Evolutionary conservation across 2,888 invertebrate species (phyloP).

Genomic region (Cantharis rufa): DNA sequence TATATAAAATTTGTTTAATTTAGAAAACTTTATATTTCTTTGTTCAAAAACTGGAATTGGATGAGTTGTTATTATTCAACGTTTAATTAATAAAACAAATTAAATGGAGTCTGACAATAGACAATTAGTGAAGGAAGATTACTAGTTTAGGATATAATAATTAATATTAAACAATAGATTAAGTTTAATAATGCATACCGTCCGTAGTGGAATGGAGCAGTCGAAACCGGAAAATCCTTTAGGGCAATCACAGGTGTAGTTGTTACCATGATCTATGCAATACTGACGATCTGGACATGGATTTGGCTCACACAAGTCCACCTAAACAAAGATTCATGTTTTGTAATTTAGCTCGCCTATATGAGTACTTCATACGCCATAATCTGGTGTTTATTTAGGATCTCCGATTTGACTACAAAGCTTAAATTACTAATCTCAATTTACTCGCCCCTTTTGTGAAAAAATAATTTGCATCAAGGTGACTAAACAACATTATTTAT

Average conservation of each 20-base stretch:
- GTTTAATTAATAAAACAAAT: not conserved
- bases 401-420: slow-evolving; percentile 20
- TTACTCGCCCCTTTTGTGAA: not conserved
- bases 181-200: slow-evolving; percentile 58
- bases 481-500: not conserved
- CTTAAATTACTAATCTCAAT: slow-evolving; percentile 1
- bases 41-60: not conserved
- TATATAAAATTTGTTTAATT: too few relatives aligned
- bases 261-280: slow-evolving; percentile 76
- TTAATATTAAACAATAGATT: not conserved
- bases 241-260: slow-evolving; percentile 75
- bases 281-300: slow-evolving; percentile 69
- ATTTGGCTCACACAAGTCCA: slow-evolving; percentile 71
- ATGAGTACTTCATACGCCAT: slow-evolving; percentile 21
- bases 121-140: not conserved
- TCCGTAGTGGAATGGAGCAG: slow-evolving; percentile 68
- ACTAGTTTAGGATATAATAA: not conserved
- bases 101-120: not conserved
- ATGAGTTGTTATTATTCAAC: not conserved
- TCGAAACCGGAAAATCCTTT: slow-evolving; percentile 71
- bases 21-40: too few relatives aligned
- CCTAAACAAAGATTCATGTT: slow-evolving; percentile 53
- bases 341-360: slow-evolving; percentile 19
- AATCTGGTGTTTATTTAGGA: slow-evolving; percentile 26
- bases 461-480: not conserved